These are phyloP conservation scores for Pyrocephalus nanus DNA, from an alignment of 2,797 vertebrate genomes.

Conservation along the genomic window DNA sequence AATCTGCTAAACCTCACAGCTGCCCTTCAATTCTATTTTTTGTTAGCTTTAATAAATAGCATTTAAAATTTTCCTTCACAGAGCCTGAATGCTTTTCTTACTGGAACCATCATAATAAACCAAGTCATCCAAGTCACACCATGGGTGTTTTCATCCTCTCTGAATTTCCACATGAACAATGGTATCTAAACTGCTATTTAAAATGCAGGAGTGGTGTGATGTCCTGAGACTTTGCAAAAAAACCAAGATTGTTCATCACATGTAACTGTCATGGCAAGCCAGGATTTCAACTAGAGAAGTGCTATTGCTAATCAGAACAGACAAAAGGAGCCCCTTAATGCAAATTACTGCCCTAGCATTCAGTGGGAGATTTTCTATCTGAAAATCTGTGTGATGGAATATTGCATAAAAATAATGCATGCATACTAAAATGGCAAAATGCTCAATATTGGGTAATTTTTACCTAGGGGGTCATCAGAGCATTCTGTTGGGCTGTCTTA, in stretches of 20 bases:
- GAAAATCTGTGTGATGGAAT: not conserved
- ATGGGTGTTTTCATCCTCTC: not conserved
- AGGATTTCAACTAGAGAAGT: not conserved
- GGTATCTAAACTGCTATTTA: not conserved
- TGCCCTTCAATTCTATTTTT: not conserved
- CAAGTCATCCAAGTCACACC: not conserved
- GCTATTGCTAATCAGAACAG: constrained; percentile 6
- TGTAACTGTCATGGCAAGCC: not conserved
- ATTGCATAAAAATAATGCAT: not conserved
- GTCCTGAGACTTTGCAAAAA: not conserved
- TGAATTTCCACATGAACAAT: not conserved
- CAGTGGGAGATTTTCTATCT: not conserved
- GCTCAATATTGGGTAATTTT: not conserved
- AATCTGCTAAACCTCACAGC: not conserved
- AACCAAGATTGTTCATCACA: not conserved
- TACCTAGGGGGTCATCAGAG: not conserved
- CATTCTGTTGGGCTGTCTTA: not conserved
- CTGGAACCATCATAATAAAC: not conserved
- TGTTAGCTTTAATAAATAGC: not conserved
- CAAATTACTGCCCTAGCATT: not conserved
- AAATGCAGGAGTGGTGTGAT: not conserved
- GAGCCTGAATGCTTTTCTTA: not conserved
- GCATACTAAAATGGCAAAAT: not conserved
- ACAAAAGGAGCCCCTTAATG: not conserved
- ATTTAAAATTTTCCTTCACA: not conserved